Conservation (phyloP, 2,888 invertebrate genomes). For the Allolobophora icterica region DNA sequence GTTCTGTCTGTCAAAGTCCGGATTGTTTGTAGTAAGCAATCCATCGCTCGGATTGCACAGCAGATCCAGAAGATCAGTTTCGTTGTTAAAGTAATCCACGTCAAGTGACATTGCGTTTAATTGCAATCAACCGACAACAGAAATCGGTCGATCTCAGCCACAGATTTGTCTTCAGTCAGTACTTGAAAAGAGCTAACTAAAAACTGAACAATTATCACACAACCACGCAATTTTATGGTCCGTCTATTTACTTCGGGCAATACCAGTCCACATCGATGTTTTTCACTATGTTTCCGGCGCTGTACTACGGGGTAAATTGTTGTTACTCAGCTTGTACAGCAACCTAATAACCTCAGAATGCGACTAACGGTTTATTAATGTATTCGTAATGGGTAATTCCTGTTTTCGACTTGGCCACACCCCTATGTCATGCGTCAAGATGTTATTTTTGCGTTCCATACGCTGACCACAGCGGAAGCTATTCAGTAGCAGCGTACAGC, state of each 20-base stretch:
- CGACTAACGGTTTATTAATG: not conserved
- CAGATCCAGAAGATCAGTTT: not conserved
- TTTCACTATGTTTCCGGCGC: not conserved
- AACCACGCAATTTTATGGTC: not conserved
- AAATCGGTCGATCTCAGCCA: not conserved
- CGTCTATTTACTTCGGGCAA: not conserved
- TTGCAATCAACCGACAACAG: not conserved
- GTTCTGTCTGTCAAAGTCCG: not conserved
- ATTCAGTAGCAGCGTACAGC: not conserved
- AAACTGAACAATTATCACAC: not conserved
- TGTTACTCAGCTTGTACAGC: not conserved
- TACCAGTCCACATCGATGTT: not conserved
- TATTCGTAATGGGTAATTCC: not conserved
- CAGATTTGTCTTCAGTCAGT: not conserved
- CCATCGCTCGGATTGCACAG: not conserved
- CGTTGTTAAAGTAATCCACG: slow-evolving; percentile 1
- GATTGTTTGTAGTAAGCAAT: not conserved
- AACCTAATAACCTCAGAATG: not conserved
- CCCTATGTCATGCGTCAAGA: not conserved
- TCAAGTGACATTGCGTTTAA: not conserved
- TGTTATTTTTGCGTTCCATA: not conserved
- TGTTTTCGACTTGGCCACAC: not conserved
- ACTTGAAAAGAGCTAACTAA: not conserved
- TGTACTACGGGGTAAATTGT: no score
- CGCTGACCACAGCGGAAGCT: not conserved